phyloP scores from a whole-genome alignment of 2,888 invertebrate species.

The Anticlea derivata region DNA sequence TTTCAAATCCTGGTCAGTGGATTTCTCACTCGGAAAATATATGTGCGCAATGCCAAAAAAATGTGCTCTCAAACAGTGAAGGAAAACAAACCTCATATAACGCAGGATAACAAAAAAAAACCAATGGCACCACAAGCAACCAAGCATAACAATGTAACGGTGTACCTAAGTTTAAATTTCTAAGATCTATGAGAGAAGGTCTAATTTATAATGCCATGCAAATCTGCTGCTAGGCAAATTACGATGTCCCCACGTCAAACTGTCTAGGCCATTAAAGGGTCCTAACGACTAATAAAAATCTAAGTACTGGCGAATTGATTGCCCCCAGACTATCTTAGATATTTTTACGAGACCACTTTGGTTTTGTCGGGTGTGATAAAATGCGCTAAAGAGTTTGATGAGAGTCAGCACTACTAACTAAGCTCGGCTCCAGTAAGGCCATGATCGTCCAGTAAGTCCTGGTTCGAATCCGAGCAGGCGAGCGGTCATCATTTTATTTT shows the following conservation, averaged over 20 bases:
- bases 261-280: constrained; percentile 28
- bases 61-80: no score
- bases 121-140: no score
- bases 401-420: neutral
- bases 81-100: no score
- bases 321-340: constrained; percentile 49
- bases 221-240: constrained; percentile 11
- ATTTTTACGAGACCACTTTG: constrained; percentile 51
- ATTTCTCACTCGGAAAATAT: no score
- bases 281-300: constrained; percentile 52
- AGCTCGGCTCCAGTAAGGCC: no score
- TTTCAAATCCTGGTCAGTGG: no score
- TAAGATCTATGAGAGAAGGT: neutral
- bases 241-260: constrained; percentile 23
- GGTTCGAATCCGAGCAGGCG: neutral
- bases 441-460: neutral
- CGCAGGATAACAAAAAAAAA: no score
- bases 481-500: no score
- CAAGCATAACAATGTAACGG: no score
- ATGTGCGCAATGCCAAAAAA: no score
- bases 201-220: constrained; percentile 10
- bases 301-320: constrained; percentile 57
- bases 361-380: constrained; percentile 33
- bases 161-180: no score
- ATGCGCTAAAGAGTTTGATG: constrained; percentile 36